Base-by-base conservation (phyloP, 2,888 invertebrate genomes). In the Eueremaeus valkanovi region DNA sequence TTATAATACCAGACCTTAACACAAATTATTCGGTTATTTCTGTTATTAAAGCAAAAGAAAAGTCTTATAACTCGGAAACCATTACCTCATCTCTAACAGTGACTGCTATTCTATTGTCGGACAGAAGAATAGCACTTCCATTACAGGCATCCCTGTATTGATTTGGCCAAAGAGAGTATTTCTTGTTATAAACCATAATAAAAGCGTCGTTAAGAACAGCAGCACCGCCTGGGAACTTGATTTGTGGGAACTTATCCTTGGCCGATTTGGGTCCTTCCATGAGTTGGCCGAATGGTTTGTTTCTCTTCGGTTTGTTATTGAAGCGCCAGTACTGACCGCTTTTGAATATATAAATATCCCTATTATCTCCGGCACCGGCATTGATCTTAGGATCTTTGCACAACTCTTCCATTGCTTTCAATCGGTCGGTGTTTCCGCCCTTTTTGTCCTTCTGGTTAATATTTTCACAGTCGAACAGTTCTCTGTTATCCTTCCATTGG, bases 281-380 rank as follows among this genome's bases (percentile, higher is more conserved):
- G 3, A 70, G 1, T 3, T 70, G 45, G 11, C 70, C 70, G 3
- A 70, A 70, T 24, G 70, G 70, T 29, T 70, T 70, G 5, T 21
- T 45, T 3, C 18, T 27, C 11, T 70, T 70, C 1, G 70, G 70
- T 45, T 45, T 45, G 36, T 70, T 70, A 42, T 70, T 29, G 27
- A 70, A 70, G 1, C 27, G 27, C 70, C 70, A 70, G 24, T 70
- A 70, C 42, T 70, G 42, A 11, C 70, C 70, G 5, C 70, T 29
- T 27, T 29, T 70, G 21, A 70, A 70, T 24, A 70, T 45, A 70
- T 27, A 70, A 5, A 70, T 70, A 16, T 45, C 45, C 6, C 3
- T n/a, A 1, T 42, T 42, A 13, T n/a, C 36, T 27, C 45, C 45
- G 3, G 45, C 45, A 13, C 70, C 70, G 70, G 70, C 42, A 21